Evolutionary conservation across 1,140 invertebrate genomes (phyloP).

Genomic region (Papilio dardanus): DNA sequence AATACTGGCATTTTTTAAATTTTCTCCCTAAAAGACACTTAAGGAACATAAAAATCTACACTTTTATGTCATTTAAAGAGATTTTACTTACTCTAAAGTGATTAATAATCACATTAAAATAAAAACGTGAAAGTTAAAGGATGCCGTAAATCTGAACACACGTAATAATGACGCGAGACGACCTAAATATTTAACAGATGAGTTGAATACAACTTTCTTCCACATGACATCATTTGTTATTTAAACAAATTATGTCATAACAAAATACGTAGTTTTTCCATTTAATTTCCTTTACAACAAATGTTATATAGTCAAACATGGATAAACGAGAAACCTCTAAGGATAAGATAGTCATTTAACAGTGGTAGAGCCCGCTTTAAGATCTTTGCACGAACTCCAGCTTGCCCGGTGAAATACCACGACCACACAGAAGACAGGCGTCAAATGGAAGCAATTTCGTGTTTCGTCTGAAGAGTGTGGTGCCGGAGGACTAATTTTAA

Average conservation of each 20-base stretch:
- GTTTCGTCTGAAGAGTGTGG: too few species aligned
- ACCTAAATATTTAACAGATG: conserved; percentile 4
- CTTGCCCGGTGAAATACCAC: too few species aligned
- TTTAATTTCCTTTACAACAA: neutral
- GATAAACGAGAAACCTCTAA: too few species aligned
- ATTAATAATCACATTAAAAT: neutral
- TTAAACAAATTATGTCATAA: neutral
- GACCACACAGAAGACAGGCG: too few species aligned
- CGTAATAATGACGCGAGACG: neutral
- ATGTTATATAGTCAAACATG: too few species aligned
- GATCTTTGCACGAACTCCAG: too few species aligned
- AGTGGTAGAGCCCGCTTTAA: too few species aligned
- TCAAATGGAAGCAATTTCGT: too few species aligned
- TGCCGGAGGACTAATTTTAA: too few species aligned
- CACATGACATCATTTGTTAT: neutral
- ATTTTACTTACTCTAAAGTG: neutral
- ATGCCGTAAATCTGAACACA: neutral
- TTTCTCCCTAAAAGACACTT: neutral
- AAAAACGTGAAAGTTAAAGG: conserved; percentile 2
- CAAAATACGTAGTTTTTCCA: neutral
- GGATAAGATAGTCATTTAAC: too few species aligned
- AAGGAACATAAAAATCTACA: neutral
- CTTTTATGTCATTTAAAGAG: neutral
- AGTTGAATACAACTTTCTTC: neutral
- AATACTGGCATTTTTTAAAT: neutral